These are phyloP conservation scores for Dryas iulia DNA, from an alignment of 1,140 invertebrate species.

Conservation along the genomic window DNA sequence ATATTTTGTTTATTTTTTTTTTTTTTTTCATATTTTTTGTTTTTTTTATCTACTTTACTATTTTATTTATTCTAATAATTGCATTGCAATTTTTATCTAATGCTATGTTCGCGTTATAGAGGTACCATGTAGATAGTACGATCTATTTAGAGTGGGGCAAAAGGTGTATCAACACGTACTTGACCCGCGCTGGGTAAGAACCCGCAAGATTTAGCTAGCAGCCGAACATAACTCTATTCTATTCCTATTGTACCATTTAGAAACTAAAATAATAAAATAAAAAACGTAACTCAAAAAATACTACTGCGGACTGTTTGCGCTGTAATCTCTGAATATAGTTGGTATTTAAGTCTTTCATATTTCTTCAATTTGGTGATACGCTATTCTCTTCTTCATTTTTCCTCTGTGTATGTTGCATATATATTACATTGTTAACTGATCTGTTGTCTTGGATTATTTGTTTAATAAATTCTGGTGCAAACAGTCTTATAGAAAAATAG, in stretches of 20 bases:
- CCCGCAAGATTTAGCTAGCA: not conserved
- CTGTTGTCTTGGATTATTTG: too few species aligned
- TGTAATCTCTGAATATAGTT: not conserved
- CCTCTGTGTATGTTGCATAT: too few species aligned
- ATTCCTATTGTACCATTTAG: not conserved
- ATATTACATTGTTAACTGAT: too few species aligned
- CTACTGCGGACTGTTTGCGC: not conserved
- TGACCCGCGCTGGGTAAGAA: not conserved
- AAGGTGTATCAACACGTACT: not conserved
- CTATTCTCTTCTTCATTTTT: too few species aligned
- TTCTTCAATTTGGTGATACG: too few species aligned
- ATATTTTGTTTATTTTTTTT: not conserved
- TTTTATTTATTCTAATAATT: not conserved
- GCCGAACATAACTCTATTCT: not conserved
- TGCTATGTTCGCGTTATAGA: not conserved
- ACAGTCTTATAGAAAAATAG: not conserved
- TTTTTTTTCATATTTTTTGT: not conserved
- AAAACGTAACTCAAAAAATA: not conserved
- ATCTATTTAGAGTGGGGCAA: not conserved
- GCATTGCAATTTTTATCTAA: not conserved
- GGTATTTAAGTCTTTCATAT: not conserved
- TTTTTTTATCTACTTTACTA: not conserved
- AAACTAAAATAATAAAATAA: not conserved
- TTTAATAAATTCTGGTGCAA: too few species aligned
- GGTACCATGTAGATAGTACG: not conserved